Conservation (phyloP, 2,113 vertebrate genomes). For the Cettia cetti region DNA sequence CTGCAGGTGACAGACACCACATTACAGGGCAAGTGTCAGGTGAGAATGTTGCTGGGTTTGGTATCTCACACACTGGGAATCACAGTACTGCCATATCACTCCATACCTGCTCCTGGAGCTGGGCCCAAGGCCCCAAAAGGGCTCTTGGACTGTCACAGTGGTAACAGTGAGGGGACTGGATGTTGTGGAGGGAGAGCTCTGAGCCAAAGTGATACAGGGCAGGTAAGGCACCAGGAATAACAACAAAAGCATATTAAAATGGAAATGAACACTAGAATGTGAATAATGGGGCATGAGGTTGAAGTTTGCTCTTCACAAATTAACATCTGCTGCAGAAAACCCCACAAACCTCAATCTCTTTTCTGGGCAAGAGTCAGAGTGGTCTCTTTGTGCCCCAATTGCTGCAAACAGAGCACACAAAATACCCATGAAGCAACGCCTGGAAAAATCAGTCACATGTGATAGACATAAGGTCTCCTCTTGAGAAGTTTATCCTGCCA, state of each 20-base stretch:
- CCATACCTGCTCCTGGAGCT: neutral
- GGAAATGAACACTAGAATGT: neutral
- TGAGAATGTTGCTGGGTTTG: neutral
- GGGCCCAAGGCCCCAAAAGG: neutral
- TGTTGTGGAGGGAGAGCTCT: neutral
- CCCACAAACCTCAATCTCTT: neutral
- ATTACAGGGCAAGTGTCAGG: neutral
- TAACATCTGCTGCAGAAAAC: neutral
- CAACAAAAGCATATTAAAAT: neutral
- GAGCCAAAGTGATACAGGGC: neutral
- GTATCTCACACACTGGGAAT: neutral
- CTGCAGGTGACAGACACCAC: neutral
- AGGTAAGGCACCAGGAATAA: neutral
- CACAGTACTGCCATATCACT: neutral
- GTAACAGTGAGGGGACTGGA: neutral
- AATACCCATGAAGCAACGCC: neutral
- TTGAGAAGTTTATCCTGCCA: neutral
- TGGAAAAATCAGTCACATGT: neutral
- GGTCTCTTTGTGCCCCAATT: neutral
- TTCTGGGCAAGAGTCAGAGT: neutral
- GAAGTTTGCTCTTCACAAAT: neutral
- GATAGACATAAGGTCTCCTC: neutral
- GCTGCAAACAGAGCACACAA: neutral
- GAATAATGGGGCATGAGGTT: accelerated
- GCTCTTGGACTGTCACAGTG: neutral